These are phyloP conservation scores for Albula goreensis DNA, from an alignment of 2,113 vertebrate genomes.

Conservation along the genomic window DNA sequence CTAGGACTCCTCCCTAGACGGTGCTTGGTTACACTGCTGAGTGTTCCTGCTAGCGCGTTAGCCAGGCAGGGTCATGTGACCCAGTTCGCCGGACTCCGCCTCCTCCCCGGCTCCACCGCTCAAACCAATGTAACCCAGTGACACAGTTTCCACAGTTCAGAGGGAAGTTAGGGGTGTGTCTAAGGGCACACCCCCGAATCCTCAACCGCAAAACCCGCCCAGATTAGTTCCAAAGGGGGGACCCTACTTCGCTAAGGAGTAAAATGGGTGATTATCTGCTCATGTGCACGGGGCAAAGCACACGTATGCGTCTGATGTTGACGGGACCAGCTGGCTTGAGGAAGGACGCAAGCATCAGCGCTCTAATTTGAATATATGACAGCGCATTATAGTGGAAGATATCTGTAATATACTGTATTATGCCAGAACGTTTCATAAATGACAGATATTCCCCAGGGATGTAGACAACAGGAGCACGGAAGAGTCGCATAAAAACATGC, in stretches of 20 bases:
- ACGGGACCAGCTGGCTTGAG: too few species aligned
- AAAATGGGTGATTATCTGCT: background rate
- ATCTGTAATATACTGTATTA: too few species aligned
- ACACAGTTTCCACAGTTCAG: slow-evolving; percentile 67
- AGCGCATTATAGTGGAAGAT: too few species aligned
- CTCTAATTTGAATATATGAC: too few species aligned
- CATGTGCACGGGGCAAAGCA: too few species aligned
- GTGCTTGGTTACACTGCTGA: slow-evolving; percentile 1
- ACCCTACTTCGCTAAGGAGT: background rate
- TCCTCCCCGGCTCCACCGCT: slow-evolving; percentile 43
- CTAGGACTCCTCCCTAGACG: background rate
- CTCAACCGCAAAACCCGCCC: background rate
- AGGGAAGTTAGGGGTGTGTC: slow-evolving; percentile 28
- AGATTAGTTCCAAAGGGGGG: background rate
- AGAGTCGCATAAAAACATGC: too few species aligned
- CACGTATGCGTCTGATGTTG: too few species aligned
- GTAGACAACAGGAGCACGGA: too few species aligned
- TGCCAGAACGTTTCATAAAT: too few species aligned
- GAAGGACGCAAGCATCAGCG: too few species aligned
- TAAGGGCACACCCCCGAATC: background rate
- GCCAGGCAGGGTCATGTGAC: slow-evolving; percentile 61
- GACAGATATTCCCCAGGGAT: too few species aligned
- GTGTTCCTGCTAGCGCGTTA: slow-evolving; percentile 16
- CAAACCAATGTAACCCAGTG: slow-evolving; percentile 71
- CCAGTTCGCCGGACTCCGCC: slow-evolving; percentile 54